Evolutionary conservation across 2,113 vertebrate species (phyloP).

Genomic region (Machaerirhynchus nigripectus): DNA sequence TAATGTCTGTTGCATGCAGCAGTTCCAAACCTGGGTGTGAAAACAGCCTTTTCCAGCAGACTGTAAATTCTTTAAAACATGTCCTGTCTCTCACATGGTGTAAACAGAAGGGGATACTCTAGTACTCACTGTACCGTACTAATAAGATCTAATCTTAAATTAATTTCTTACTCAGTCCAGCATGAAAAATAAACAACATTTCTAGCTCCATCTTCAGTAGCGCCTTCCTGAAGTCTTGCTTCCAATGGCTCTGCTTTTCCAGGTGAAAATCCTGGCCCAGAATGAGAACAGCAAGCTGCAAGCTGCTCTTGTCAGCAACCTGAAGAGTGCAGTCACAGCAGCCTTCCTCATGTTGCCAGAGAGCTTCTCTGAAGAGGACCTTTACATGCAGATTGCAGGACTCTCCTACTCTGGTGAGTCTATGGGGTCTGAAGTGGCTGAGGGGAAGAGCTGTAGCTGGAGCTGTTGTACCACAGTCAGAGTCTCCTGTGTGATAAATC

Average conservation of each 20-base stretch:
- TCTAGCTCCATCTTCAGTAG: neutral
- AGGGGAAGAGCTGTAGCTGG: neutral
- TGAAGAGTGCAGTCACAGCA: conserved; percentile 88
- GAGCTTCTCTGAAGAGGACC: conserved; percentile 92
- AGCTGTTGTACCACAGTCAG: neutral
- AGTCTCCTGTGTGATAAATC: neutral
- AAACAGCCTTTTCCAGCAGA: neutral
- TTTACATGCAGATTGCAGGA: conserved; percentile 88
- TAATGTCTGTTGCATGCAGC: neutral
- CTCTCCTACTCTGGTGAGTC: conserved; percentile 90
- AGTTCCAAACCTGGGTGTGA: neutral
- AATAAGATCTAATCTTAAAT: neutral
- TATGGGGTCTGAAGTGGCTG: neutral
- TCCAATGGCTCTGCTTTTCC: conserved; percentile 7
- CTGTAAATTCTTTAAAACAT: neutral
- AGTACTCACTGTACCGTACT: neutral
- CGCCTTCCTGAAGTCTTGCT: neutral
- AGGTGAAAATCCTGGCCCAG: conserved; percentile 91
- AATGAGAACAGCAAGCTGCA: conserved; percentile 80
- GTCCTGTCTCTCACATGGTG: neutral
- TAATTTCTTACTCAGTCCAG: neutral
- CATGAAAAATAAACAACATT: neutral
- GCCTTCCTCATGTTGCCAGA: conserved; percentile 95
- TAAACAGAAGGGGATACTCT: neutral
- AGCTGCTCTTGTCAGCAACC: conserved; percentile 82